Evolutionary conservation across 1,140 invertebrate genomes (phyloP), one percentile per base, ranked within the genome.

Genomic region (Grapholita molesta): DNA sequence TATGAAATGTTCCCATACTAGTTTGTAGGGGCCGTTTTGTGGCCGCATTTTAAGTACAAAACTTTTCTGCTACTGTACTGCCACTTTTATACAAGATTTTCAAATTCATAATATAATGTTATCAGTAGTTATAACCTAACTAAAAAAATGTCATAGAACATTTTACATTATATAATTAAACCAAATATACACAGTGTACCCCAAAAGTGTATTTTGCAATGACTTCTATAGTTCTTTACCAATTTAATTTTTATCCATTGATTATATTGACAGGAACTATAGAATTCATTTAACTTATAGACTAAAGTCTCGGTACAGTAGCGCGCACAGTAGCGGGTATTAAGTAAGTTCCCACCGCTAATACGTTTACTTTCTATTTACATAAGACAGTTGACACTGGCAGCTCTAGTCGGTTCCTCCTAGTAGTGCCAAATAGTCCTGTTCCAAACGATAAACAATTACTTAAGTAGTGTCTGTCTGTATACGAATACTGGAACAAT

Each of bases 311-410:
- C 74, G 48, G 66, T 76, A 35, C 72, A 76, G 69, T 53, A 57
- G 73, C 77, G 67, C 69, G 70, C 30, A 69, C 35, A 68, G 76
- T 78, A 84, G 83, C 85, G 85, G 86, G 85, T 89, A 86, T 84
- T 81, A 76, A 78, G 74, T 80, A 77, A 83, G 68, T 78, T 90
- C 88, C 88, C 88, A 90, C 88, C 88, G 88, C 88, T 84, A 81
- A 68, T 86, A 67, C 64, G 52, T 64, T 32, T 70, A 64, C 64
- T 35, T 52, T 81, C 81, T 74, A 70, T 78, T 70, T 79, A 72
- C 70, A 78, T 78, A 74, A 78, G 73, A 77, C 72, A 78, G 79
- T 85, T 83, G 75, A 82, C 74, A 71, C 76, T 81, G 83, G 76
- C 79, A 83, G 80, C 74, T 82, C 76, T 64, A 48, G 65, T 68